These are phyloP conservation scores for Diarsia mendica DNA, from an alignment of 2,888 invertebrate species.

Conservation along the genomic window DNA sequence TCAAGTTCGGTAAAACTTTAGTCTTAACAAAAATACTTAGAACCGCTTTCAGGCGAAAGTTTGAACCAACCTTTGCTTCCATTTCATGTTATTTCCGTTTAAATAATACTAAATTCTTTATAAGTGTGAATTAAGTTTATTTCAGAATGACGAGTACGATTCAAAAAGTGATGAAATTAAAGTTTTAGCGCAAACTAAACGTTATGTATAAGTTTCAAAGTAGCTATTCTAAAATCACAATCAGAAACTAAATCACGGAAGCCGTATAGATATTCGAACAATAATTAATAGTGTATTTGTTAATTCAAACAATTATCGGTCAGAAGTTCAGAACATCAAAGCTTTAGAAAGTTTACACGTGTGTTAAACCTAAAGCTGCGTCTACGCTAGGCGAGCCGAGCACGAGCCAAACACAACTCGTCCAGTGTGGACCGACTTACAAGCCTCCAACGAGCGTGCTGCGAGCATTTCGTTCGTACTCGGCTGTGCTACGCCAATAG, in stretches of 20 bases:
- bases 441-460: no score
- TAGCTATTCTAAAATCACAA: not conserved
- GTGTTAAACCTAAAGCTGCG: not conserved
- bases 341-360: constrained; percentile 3
- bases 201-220: not conserved
- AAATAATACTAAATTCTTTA: not conserved
- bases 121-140: not conserved
- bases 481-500: no score
- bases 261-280: not conserved
- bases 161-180: not conserved
- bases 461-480: no score
- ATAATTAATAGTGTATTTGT: not conserved
- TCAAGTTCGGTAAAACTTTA: not conserved
- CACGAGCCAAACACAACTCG: no score
- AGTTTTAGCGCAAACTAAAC: not conserved
- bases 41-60: not conserved
- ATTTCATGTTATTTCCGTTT: not conserved
- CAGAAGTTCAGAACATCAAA: not conserved
- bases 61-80: not conserved
- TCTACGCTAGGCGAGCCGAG: no score
- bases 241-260: not conserved
- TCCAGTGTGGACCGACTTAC: no score
- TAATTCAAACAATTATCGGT: not conserved
- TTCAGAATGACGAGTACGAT: not conserved
- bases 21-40: not conserved